Percentiles rank a stretch among this genome's conserved stretches.
phyloP scores from a whole-genome alignment of 2,888 invertebrate genomes.

The Tetranychus piercei region DNA sequence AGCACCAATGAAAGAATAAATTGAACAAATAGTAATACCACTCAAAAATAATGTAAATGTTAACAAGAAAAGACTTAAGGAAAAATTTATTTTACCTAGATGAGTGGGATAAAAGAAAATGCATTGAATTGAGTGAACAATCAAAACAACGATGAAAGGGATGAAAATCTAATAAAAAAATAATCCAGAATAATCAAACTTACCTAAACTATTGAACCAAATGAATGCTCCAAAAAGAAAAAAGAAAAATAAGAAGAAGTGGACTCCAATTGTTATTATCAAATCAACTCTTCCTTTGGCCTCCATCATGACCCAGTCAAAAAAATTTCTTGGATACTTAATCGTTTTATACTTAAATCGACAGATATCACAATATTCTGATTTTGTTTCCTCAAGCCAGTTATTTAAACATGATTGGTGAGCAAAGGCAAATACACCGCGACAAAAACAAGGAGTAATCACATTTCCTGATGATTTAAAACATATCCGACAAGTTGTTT shows the following conservation, averaged over 20 bases:
- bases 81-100: not conserved
- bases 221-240: not conserved
- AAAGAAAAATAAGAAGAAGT: not conserved
- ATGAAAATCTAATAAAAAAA: too few relatives aligned
- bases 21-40: not conserved
- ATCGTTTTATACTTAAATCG: conserved; percentile 8
- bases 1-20: not conserved
- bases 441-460: conserved; percentile 12
- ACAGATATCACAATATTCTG: conserved; percentile 11
- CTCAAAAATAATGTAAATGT: not conserved
- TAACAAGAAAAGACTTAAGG: not conserved
- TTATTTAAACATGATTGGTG: conserved; percentile 1
- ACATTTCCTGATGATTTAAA: not conserved
- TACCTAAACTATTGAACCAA: not conserved
- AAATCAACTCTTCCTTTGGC: not conserved
- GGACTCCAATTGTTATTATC: not conserved
- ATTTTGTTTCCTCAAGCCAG: conserved; percentile 4
- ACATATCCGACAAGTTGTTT: conserved; percentile 12
- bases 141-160: too few relatives aligned
- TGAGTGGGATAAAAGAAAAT: not conserved
- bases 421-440: conserved; percentile 8
- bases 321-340: not conserved
- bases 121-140: not conserved
- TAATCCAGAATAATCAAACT: not conserved
- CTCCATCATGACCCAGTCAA: not conserved